phyloP scores from a whole-genome alignment of 2,113 vertebrate species.

The Pelodiscus sinensis region DNA sequence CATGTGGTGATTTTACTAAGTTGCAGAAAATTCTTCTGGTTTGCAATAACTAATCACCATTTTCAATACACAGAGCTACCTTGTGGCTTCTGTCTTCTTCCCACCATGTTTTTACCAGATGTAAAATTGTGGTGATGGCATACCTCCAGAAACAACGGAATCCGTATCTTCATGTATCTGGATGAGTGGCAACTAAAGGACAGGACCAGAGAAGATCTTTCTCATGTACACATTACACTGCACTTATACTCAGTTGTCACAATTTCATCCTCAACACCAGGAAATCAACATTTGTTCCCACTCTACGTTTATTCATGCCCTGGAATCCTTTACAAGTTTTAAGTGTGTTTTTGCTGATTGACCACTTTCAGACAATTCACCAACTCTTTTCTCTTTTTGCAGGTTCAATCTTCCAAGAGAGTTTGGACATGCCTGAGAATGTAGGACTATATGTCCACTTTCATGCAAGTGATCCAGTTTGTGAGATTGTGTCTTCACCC shows the following conservation, averaged over 20 bases:
- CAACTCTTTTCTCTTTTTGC: not conserved
- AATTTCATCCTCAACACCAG: not conserved
- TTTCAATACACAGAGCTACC: not conserved
- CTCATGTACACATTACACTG: not conserved
- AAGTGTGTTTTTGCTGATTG: not conserved
- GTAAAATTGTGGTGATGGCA: not conserved
- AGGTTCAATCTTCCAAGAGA: not conserved
- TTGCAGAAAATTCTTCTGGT: not conserved
- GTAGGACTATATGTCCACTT: not conserved
- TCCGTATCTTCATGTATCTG: not conserved
- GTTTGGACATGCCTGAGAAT: not conserved
- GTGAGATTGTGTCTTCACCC: not conserved
- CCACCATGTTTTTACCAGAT: not conserved
- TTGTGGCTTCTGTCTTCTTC: not conserved
- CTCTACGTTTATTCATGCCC: not conserved
- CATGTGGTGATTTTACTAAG: not conserved
- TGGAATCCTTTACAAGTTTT: not conserved
- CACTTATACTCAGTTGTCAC: not conserved
- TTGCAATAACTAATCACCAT: not conserved
- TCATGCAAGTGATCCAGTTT: not conserved
- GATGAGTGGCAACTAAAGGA: too few species aligned
- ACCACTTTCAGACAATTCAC: not conserved
- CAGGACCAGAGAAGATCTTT: not conserved
- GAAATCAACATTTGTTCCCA: not conserved
- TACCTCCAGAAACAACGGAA: not conserved